These are phyloP conservation scores for Euzophera pinguis DNA, from an alignment of 2,888 invertebrate species.

Conservation along the genomic window DNA sequence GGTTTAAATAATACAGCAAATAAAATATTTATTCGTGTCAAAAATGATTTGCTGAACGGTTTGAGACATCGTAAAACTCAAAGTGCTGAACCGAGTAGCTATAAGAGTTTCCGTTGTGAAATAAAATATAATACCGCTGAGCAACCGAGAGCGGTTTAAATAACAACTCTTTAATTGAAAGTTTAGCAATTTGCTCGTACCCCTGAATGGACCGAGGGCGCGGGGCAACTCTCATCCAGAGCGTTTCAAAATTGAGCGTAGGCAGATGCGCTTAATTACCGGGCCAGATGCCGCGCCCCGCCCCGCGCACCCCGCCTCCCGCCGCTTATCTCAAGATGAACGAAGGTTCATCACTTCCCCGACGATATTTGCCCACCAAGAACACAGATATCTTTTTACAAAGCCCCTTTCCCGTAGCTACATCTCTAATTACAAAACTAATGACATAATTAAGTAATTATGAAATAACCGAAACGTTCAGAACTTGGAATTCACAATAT, in stretches of 20 bases:
- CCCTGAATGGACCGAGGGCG: conserved; percentile 74
- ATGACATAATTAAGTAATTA: conserved; percentile 50
- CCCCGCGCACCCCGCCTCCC: conserved; percentile 35
- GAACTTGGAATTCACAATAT: conserved; percentile 2
- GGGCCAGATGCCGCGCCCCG: conserved; percentile 60
- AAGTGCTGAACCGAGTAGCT: conserved; percentile 65
- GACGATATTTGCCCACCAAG: conserved; percentile 57
- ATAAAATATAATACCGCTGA: conserved; percentile 73
- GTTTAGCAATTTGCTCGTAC: conserved; percentile 79
- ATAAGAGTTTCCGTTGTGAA: conserved; percentile 62
- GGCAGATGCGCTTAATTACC: conserved; percentile 80
- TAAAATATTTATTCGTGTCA: not conserved
- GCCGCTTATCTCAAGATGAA: conserved; percentile 68
- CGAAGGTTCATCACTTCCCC: conserved; percentile 44
- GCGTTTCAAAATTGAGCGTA: conserved; percentile 78
- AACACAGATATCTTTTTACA: conserved; percentile 55
- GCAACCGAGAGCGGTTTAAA: conserved; percentile 71
- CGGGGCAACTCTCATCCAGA: conserved; percentile 71
- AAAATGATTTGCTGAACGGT: conserved; percentile 39
- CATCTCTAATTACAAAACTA: conserved; percentile 48
- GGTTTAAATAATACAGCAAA: no score
- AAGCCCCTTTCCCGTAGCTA: conserved; percentile 45
- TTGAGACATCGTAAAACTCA: conserved; percentile 55
- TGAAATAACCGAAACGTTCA: conserved; percentile 15
- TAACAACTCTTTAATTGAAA: conserved; percentile 81